A percentile compares a stretch with the other conserved stretches of the same genome.
These are phyloP conservation scores for Bombycilla garrulus DNA, from an alignment of 2,113 vertebrate species.

Conservation along the genomic window DNA sequence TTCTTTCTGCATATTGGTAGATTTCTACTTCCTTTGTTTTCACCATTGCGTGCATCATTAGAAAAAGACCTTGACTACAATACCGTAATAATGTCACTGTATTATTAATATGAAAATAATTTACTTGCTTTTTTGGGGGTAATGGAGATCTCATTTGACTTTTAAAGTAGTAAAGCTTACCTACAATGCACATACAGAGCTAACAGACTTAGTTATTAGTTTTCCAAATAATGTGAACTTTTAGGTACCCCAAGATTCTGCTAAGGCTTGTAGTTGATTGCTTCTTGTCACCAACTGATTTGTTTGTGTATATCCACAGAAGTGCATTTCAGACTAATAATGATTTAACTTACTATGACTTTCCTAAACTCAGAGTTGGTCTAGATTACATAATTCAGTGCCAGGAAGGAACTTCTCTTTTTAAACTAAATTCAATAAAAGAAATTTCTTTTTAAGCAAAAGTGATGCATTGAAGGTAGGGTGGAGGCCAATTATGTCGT, in stretches of 20 bases:
- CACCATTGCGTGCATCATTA: background rate
- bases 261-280: background rate
- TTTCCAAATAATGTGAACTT: background rate
- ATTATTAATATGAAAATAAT: conserved; percentile 7
- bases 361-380: background rate
- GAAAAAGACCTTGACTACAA: background rate
- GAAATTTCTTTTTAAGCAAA: background rate
- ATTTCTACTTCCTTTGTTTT: background rate
- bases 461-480: background rate
- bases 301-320: background rate
- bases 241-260: background rate
- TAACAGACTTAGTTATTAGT: background rate
- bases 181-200: background rate
- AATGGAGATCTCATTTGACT: background rate
- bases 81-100: background rate
- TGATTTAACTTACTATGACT: background rate
- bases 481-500: background rate
- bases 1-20: background rate
- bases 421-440: background rate
- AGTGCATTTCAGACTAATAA: background rate
- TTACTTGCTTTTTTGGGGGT: background rate
- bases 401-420: background rate
- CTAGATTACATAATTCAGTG: background rate
- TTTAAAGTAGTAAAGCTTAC: conserved; percentile 5
- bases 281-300: background rate